These are phyloP conservation scores for Slavum lentiscoides DNA, from an alignment of 2,888 invertebrate genomes.

Conservation along the genomic window DNA sequence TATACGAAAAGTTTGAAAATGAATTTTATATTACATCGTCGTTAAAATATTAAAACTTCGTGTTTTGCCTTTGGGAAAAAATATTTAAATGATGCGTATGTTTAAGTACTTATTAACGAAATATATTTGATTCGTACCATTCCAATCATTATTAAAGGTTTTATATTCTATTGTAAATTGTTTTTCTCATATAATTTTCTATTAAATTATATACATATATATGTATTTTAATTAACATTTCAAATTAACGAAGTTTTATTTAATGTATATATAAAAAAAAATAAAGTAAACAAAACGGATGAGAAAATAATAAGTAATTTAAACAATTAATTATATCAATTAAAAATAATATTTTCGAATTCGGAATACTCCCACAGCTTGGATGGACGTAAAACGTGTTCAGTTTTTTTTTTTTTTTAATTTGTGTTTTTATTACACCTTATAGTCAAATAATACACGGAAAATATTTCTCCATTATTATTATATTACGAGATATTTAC, in stretches of 20 bases:
- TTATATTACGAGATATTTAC: no score
- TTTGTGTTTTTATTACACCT: not conserved
- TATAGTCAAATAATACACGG: no score
- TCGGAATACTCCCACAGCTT: not conserved
- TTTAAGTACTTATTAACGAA: no score
- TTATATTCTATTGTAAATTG: not conserved
- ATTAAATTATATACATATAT: not conserved
- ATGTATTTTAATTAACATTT: conserved; percentile 21
- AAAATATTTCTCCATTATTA: no score
- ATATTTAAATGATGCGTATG: no score
- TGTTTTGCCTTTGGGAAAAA: no score
- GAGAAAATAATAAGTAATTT: conserved; percentile 4
- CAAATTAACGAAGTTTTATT: not conserved
- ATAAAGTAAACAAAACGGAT: not conserved
- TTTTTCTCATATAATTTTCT: conserved; percentile 24
- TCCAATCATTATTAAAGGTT: not conserved
- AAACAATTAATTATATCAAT: not conserved
- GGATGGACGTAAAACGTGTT: conserved; percentile 4
- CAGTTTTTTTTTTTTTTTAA: not conserved
- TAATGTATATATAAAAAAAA: not conserved
- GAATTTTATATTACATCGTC: not conserved
- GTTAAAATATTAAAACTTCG: no score
- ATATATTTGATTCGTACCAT: no score
- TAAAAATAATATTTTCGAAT: conserved; percentile 8
- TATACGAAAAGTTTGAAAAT: not conserved